Evolutionary conservation across 2,113 vertebrate genomes (phyloP).

Genomic region (Brachirus orientalis): DNA sequence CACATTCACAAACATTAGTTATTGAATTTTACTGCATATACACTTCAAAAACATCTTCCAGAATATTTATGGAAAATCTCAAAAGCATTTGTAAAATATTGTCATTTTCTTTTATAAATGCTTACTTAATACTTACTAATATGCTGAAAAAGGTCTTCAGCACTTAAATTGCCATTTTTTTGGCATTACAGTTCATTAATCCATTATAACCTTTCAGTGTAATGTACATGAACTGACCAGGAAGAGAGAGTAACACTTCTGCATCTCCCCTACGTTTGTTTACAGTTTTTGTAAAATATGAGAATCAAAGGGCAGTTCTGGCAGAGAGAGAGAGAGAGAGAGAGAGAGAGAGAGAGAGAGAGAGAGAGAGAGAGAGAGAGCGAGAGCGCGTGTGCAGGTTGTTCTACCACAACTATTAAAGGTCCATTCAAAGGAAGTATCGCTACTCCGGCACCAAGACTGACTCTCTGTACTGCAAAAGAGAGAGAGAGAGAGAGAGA

Average conservation of each 20-base stretch:
- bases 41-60: too few relatives aligned
- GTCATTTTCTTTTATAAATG: background rate
- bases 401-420: too few relatives aligned
- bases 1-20: slow-evolving; percentile 13
- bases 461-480: too few relatives aligned
- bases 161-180: background rate
- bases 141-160: background rate
- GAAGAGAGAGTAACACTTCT: background rate
- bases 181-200: background rate
- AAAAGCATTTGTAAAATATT: slow-evolving; percentile 10
- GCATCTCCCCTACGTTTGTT: too few relatives aligned
- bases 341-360: too few relatives aligned
- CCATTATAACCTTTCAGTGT: background rate
- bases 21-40: background rate
- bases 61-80: too few relatives aligned
- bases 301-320: background rate
- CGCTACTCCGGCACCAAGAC: too few relatives aligned
- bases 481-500: background rate
- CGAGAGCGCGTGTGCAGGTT: too few relatives aligned
- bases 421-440: too few relatives aligned
- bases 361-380: background rate
- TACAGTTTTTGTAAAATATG: background rate
- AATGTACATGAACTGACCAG: background rate
- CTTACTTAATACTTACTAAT: background rate
- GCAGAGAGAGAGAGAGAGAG: background rate